These are phyloP conservation scores for Brenthis daphne DNA, from an alignment of 2,888 invertebrate genomes.

Conservation along the genomic window DNA sequence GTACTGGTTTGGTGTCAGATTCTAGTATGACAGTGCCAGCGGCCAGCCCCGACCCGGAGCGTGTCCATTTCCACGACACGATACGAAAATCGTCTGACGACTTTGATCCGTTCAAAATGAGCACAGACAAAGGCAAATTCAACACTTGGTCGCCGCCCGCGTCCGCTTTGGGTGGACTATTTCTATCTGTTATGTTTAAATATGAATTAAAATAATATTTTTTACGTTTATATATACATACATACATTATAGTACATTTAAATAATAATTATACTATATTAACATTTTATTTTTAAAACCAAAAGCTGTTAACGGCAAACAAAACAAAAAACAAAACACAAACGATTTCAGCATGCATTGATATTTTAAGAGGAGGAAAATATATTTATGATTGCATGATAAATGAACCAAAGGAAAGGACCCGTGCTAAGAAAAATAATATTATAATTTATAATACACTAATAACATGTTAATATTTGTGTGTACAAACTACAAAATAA, in stretches of 20 bases:
- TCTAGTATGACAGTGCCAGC: slow-evolving; percentile 90
- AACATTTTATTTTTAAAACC: no score
- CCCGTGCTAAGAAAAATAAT: no score
- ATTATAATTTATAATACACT: no score
- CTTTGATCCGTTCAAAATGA: slow-evolving; percentile 91
- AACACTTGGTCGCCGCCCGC: slow-evolving; percentile 93
- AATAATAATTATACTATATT: no score
- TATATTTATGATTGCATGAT: no score
- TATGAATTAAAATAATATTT: neutral
- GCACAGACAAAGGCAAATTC: slow-evolving; percentile 87
- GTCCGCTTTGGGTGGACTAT: slow-evolving; percentile 93
- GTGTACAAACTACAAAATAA: no score
- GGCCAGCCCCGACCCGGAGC: slow-evolving; percentile 89
- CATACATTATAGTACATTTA: neutral
- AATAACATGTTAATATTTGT: no score
- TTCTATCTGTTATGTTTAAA: slow-evolving; percentile 85
- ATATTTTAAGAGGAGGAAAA: no score
- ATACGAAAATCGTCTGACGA: slow-evolving; percentile 95
- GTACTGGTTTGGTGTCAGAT: slow-evolving; percentile 88
- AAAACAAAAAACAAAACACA: no score
- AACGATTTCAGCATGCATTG: no score
- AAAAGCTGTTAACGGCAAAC: no score
- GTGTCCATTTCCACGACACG: slow-evolving; percentile 91
- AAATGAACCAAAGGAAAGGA: no score
- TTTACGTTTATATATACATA: neutral